Base-by-base conservation (phyloP, 2,888 invertebrate genomes). In the Tinea pellionella region DNA sequence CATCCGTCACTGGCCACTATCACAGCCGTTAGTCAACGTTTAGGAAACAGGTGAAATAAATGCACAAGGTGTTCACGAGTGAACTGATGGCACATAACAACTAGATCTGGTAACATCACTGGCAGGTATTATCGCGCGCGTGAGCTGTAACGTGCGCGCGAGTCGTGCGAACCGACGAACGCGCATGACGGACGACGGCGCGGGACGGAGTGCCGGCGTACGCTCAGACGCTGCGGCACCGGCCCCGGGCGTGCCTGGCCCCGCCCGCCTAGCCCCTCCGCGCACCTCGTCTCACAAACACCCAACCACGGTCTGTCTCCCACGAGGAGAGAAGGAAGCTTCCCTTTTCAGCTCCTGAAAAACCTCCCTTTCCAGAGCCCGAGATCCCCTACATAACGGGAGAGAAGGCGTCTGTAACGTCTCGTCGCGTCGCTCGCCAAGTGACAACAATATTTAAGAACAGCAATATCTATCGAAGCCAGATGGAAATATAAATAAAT, bases 101-200 rank as follows among this genome's bases (percentile, higher is more conserved):
- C 74, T 69, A 76, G 65, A 77, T 76, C 72, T 72, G 81, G 81
- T 73, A 77, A 80, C 83, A 82, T 83, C 73, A 81, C 81, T 80
- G 77, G 75, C 37, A 41, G 16, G 18, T 42, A 15, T 2, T 2
- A 16, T 55, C 58, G 30, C 16, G 59, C 59, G 43, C 59, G 43
- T 41, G 59, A 12, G 59, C n/a, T 7, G 16, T 18, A 13, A 8
- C 47, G 59, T 42, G 59, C 42, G 55, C 55, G 24, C 32, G 32
- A 15, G 24, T 29, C 9, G 18, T n/a, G 24, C 29, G 32, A 16
- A 15, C 57, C 32, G 57, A 13, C 57, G 57, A 30, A 32, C 57
- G 57, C 57, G 57, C 57, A 57, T 57, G 32, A 32, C 57, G 32
- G 32, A 13, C 30, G 32, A 15, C 74, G 74, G 77, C 76, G 76